phyloP scores from a whole-genome alignment of 2,113 vertebrate species.

The Xiphophorus couchianus region DNA sequence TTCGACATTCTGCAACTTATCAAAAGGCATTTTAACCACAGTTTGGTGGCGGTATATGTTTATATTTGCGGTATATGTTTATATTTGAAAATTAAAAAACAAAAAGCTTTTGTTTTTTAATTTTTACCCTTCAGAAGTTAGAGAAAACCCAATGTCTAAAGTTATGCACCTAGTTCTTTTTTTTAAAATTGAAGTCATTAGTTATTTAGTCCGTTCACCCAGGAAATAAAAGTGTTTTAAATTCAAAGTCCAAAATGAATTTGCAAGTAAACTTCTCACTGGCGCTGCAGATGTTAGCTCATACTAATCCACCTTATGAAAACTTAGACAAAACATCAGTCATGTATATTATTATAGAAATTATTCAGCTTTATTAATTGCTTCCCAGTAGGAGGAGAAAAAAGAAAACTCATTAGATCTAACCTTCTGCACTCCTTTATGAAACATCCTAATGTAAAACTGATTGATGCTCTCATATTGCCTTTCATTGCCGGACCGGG shows the following conservation, averaged over 20 bases:
- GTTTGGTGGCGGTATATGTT: no score
- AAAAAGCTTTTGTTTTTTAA: background rate
- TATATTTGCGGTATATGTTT: background rate
- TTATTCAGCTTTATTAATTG: conserved; percentile 26
- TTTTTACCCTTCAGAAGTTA: background rate
- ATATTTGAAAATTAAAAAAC: no score
- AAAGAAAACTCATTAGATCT: conserved; percentile 13
- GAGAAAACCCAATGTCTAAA: background rate
- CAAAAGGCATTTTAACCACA: no score
- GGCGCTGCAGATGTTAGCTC: background rate
- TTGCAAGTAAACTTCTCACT: background rate
- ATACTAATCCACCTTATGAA: conserved; percentile 1
- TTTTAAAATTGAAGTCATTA: no score
- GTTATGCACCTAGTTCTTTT: background rate
- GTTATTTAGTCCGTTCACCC: no score
- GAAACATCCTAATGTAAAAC: conserved; percentile 22
- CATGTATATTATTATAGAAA: conserved; percentile 19
- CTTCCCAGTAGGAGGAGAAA: conserved; percentile 21
- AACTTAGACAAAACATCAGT: background rate
- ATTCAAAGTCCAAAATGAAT: background rate
- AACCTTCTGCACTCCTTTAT: conserved; percentile 33
- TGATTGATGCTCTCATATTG: conserved; percentile 34
- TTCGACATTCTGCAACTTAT: no score
- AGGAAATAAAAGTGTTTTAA: background rate
- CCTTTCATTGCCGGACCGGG: conserved; percentile 4